These are phyloP conservation scores for Rhodophaea formosa DNA, from an alignment of 2,888 invertebrate species.

Conservation along the genomic window DNA sequence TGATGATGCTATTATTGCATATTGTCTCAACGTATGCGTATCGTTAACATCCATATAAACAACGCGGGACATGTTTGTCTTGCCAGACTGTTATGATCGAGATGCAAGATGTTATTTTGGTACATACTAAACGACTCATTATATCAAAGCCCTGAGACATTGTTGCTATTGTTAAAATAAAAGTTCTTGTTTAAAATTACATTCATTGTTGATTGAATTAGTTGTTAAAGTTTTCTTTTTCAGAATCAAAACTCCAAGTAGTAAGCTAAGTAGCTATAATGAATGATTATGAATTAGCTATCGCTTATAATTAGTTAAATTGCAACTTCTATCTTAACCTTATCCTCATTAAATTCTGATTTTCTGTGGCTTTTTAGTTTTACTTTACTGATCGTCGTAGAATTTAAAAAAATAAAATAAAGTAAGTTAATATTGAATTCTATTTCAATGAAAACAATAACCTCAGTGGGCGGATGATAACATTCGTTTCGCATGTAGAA, in stretches of 20 bases:
- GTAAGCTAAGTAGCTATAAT: too few relatives aligned
- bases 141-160: neutral
- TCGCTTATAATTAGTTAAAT: too few relatives aligned
- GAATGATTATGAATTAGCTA: too few relatives aligned
- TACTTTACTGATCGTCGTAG: too few relatives aligned
- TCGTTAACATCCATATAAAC: neutral
- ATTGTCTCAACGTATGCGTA: neutral
- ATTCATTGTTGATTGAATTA: neutral
- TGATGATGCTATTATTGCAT: neutral
- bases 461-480: neutral
- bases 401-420: too few relatives aligned
- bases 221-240: too few relatives aligned
- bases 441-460: neutral
- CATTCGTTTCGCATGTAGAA: slow-evolving; percentile 20
- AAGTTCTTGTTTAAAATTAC: neutral
- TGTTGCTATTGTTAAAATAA: neutral
- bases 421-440: too few relatives aligned
- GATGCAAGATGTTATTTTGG: neutral
- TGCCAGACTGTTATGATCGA: neutral
- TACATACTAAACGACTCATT: neutral
- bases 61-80: neutral
- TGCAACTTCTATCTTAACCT: too few relatives aligned
- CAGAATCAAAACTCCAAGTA: too few relatives aligned
- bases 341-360: too few relatives aligned
- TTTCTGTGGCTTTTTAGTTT: too few relatives aligned